These are phyloP conservation scores for Macrosiphum euphorbiae DNA, from an alignment of 2,888 invertebrate species.

Conservation along the genomic window DNA sequence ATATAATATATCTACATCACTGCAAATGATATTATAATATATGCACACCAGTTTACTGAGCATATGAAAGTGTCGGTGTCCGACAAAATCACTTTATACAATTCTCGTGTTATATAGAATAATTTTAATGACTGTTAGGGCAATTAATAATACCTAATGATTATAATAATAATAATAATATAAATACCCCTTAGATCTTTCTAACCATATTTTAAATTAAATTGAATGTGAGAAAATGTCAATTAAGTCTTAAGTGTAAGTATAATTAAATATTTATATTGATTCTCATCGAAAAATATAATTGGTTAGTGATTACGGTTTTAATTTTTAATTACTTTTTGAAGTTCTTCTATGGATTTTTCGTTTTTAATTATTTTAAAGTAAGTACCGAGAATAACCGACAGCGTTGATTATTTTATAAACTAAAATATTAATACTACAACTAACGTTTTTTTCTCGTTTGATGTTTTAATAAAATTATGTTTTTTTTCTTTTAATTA, in stretches of 20 bases:
- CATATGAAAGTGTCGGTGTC: not conserved
- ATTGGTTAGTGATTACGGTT: not conserved
- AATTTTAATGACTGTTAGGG: not conserved
- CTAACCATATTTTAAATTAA: not conserved
- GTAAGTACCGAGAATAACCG: not conserved
- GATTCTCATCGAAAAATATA: not conserved
- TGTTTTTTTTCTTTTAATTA: not conserved
- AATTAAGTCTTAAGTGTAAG: not conserved
- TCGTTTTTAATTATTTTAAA: not conserved
- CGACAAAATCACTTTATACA: not conserved
- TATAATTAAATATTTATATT: not conserved
- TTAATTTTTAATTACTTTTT: not conserved
- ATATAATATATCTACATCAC: too few species aligned
- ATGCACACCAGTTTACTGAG: too few species aligned
- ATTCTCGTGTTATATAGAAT: not conserved
- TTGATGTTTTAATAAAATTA: not conserved
- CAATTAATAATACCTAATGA: not conserved
- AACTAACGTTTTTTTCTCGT: not conserved
- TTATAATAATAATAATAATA: not conserved
- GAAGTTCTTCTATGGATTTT: not conserved
- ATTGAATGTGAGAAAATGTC: not conserved
- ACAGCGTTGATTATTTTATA: not conserved
- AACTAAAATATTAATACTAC: not conserved
- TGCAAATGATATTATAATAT: too few species aligned
- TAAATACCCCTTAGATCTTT: not conserved